phyloP scores from a whole-genome alignment of 1,140 invertebrate species.

The Solenopsis invicta region DNA sequence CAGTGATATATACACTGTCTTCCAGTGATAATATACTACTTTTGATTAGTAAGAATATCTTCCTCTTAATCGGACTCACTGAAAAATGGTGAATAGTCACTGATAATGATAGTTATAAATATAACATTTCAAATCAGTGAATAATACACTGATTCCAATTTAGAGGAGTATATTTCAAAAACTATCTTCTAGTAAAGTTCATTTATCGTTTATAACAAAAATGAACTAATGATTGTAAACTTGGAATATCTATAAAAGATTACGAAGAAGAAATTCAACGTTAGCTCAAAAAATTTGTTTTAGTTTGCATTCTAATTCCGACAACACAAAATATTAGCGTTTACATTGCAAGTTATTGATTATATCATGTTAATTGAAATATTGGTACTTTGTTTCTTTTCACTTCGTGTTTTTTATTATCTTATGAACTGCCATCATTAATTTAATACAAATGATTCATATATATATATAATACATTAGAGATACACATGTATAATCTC shows the following conservation, averaged over 20 bases:
- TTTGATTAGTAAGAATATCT: too few species aligned
- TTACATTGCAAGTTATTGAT: slow-evolving; percentile 2
- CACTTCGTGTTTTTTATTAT: not conserved
- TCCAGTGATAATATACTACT: too few species aligned
- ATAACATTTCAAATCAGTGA: too few species aligned
- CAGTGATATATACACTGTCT: too few species aligned
- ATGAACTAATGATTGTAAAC: not conserved
- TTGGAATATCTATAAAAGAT: not conserved
- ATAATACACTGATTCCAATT: too few species aligned
- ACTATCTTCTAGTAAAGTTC: too few species aligned
- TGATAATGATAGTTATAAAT: too few species aligned
- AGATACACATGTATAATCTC: not conserved
- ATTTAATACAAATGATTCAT: not conserved
- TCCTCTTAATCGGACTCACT: too few species aligned
- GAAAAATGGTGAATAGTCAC: too few species aligned
- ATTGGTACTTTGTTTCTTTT: not conserved
- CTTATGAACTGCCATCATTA: not conserved
- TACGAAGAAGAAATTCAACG: not conserved
- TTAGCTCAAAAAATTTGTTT: not conserved
- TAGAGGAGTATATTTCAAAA: too few species aligned
- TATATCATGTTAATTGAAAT: not conserved
- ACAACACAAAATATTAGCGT: not conserved
- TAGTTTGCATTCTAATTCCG: not conserved
- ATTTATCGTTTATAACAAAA: not conserved
- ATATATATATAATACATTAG: not conserved